A percentile compares a stretch with the other conserved stretches of the same genome.
Evolutionary conservation across 2,113 vertebrate species (phyloP).

Genomic region (Trachemys scripta): DNA sequence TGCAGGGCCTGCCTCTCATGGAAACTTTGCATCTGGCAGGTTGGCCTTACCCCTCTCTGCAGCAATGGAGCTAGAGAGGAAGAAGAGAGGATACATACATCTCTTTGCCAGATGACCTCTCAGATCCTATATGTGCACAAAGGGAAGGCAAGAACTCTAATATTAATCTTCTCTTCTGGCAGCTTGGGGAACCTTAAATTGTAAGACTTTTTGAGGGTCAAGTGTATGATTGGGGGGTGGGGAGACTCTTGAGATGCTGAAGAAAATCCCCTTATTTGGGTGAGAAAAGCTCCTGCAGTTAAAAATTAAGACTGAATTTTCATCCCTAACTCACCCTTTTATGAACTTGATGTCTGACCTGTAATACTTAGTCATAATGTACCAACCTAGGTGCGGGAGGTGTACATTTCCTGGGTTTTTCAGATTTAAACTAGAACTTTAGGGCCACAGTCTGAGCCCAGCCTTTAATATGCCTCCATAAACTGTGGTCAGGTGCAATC

Average conservation of each 20-base stretch:
- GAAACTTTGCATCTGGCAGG: not conserved
- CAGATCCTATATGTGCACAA: not conserved
- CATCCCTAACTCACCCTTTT: not conserved
- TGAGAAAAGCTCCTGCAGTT: not conserved
- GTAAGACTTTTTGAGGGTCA: not conserved
- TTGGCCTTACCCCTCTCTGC: too few species aligned
- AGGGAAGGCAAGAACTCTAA: not conserved
- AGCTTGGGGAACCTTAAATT: not conserved
- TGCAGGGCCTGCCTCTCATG: not conserved
- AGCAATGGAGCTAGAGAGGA: not conserved
- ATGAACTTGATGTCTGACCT: not conserved
- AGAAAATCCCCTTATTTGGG: not conserved
- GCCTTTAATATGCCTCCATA: not conserved
- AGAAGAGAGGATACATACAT: not conserved
- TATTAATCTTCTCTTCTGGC: not conserved
- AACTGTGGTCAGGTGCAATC: not conserved
- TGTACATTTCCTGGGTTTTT: not conserved
- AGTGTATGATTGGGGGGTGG: not conserved
- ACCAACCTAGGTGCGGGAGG: not conserved
- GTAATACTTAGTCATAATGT: not conserved
- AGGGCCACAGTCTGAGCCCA: not conserved
- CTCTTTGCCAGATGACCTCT: not conserved
- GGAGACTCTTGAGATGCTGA: not conserved
- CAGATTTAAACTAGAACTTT: not conserved
- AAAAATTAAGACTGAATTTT: not conserved